These are phyloP conservation scores for Melitaea cinxia DNA, from an alignment of 1,140 invertebrate genomes.

Conservation along the genomic window DNA sequence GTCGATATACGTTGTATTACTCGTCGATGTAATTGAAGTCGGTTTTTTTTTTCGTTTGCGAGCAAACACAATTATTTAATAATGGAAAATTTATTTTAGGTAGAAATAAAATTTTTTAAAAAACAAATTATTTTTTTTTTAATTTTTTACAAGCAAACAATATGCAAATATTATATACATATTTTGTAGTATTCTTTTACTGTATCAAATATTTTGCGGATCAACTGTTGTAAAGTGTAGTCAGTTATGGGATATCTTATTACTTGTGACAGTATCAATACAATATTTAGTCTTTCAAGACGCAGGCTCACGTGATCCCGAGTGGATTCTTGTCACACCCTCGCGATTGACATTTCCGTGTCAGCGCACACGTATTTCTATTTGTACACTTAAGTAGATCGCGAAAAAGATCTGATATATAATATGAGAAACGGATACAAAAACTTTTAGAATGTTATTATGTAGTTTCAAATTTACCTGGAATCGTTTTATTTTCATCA, in stretches of 20 bases:
- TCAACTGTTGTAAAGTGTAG: not conserved
- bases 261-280: slow-evolving; percentile 1
- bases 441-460: too few relatives aligned
- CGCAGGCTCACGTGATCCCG: slow-evolving; percentile 3
- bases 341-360: slow-evolving; percentile 20
- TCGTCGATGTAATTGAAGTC: too few relatives aligned
- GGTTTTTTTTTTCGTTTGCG: too few relatives aligned
- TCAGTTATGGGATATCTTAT: not conserved
- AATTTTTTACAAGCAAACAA: too few relatives aligned
- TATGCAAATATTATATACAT: too few relatives aligned
- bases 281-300: slow-evolving; percentile 5
- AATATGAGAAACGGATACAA: not conserved
- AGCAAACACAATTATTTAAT: too few relatives aligned
- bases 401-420: not conserved
- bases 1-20: too few relatives aligned
- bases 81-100: too few relatives aligned
- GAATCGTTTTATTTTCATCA: not conserved
- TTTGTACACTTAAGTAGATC: slow-evolving; percentile 3
- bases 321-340: slow-evolving; percentile 10
- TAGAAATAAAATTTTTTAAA: too few relatives aligned
- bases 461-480: not conserved
- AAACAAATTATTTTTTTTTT: too few relatives aligned
- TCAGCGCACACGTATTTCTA: slow-evolving; percentile 22
- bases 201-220: too few relatives aligned
- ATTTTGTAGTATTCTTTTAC: too few relatives aligned